Evolutionary conservation across 1,140 invertebrate species (phyloP), one percentile per base, ranked within the genome.

Genomic region (Triops cancriformis): DNA sequence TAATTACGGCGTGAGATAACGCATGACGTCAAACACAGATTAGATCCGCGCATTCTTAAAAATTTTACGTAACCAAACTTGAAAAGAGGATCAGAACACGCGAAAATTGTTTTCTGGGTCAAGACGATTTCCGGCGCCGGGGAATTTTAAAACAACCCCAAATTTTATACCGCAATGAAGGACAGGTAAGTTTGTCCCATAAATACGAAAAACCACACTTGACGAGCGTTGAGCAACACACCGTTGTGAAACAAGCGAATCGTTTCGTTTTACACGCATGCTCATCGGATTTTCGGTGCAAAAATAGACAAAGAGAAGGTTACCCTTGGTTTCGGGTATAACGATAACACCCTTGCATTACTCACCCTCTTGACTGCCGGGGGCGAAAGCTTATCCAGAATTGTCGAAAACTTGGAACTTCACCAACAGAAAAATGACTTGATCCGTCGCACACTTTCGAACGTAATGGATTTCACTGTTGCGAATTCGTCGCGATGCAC

Each of bases 331-430:
- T 64, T 64, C 51, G 51, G 51, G 18, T 64, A 37, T 7, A 64
- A 64, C 51, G 51, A 64, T 64, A 64, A 64, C 51, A 64, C 51
- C 51, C 51, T n/a, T 64, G 51, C 51, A 64, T 64, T 64, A 64
- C 51, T 64, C 51, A 64, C 51, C 51, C 51, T 64, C 51, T 23
- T 64, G 51, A 64, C 18, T 64, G 51, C 31, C 31, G 31, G 6
- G 23, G 51, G n/a, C 6, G 51, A 64, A 64, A 64, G 10, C 14
- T n/a, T n/a, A n/a, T 23, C 51, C 51, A 9, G 10, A 18, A 64
- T n/a, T 64, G 51, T 64, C 51, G n/a, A 18, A 64, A 64, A 64
- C 14, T n/a, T 23, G 14, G 51, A 64, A 64, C 31, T 37, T 64
- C 51, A 64, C 51, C 51, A 64, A 18, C 51, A n/a, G 23, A 64